Evolutionary conservation across 2,888 invertebrate species (phyloP), one percentile per base, ranked within the genome.

Genomic region (Hirtodrosophila histrioides): DNA sequence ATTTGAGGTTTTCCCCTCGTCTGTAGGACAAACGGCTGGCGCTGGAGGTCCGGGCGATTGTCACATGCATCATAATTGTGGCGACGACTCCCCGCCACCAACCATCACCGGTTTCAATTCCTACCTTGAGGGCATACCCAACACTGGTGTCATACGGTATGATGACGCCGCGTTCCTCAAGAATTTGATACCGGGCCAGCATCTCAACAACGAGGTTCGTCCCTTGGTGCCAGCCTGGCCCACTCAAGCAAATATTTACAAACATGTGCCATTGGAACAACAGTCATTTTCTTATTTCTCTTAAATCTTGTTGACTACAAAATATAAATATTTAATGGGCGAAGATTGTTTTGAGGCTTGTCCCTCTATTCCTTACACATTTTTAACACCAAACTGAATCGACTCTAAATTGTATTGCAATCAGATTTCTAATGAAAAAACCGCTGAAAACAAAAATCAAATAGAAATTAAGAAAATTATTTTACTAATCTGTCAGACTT

Each of bases 121-220:
- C 69, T 91, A 91, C 67, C 85, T 91, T 49, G 91, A 91, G 62
- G 91, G 90, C 60, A 91, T 91, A 68, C 91, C 91, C 35, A 91
- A 91, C 60, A 90, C 90, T 3, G 91, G 89, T 8, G 89, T 89
- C 53, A 91, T 90, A 58, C 91, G 91, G 61, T 92, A 92, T 60
- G 92, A 92, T 63, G 91, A 92, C 69, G 88, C 90, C 35, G 84
- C 91, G 4, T 92, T 91, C 69, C 88, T 92, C 39, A 90, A 90
- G 78, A 92, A 90, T 64, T 78, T 92, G 60, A 91, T 92, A 80
- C 92, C 92, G n/a, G 92, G 92, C 10, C 92, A 92, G 64, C 90
- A 91, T 79, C 88, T 92, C 27, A 92, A 92, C 75, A 92, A 90
- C 80, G 92, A 92, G 89, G 92, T 92, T 62, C 46, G 83, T 79